A percentile compares a stretch with the other conserved stretches of the same genome.
These are phyloP conservation scores for Trachurus trachurus DNA, from an alignment of 2,797 vertebrate genomes.

Conservation along the genomic window DNA sequence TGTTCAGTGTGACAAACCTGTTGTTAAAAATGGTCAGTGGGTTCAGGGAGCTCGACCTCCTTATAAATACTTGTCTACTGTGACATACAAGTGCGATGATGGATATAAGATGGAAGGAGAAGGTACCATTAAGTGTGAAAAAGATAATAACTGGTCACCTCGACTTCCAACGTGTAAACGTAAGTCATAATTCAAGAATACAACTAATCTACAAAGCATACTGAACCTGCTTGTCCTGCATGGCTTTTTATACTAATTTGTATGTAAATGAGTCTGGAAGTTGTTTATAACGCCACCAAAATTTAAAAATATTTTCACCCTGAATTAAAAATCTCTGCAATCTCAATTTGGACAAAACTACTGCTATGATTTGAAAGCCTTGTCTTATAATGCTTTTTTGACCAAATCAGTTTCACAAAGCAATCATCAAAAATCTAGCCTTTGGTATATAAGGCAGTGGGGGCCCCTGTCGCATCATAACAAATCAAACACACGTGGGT, in stretches of 20 bases:
- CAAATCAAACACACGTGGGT: no score
- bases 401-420: neutral
- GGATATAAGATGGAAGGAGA: conserved; percentile 4
- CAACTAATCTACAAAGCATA: neutral
- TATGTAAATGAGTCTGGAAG: neutral
- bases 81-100: conserved; percentile 15
- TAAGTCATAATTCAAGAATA: conserved; percentile 51
- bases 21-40: fast-evolving
- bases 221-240: neutral
- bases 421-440: no score
- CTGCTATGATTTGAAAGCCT: neutral
- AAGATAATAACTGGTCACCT: conserved; percentile 55
- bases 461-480: no score
- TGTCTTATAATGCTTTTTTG: neutral
- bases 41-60: conserved; percentile 3
- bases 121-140: neutral
- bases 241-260: neutral
- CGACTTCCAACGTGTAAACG: conserved; percentile 56
- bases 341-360: neutral
- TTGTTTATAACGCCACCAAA: neutral
- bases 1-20: conserved; percentile 6
- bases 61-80: neutral
- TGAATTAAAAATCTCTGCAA: no score
- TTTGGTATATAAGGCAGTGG: no score
- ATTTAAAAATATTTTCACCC: no score